phyloP scores from a whole-genome alignment of 1,140 invertebrate species.

The Callitettix versicolor region DNA sequence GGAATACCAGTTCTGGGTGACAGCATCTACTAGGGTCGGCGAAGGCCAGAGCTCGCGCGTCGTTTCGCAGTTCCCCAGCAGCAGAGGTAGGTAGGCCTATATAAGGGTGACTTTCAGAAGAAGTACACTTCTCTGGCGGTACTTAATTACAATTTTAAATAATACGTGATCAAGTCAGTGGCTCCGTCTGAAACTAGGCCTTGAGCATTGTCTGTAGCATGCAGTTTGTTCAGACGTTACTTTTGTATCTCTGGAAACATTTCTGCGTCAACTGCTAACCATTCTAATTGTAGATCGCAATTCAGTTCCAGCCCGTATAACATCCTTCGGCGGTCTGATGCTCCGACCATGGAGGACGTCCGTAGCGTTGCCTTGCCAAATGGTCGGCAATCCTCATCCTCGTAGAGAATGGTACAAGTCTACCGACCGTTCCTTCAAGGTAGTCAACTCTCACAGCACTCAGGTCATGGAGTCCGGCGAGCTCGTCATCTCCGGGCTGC shows the following conservation, averaged over 20 bases:
- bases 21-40: conserved; percentile 60
- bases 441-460: conserved; percentile 38
- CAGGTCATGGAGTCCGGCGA: conserved; percentile 50
- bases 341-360: conserved; percentile 53
- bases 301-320: conserved; percentile 55
- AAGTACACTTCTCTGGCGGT: too few species aligned
- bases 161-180: too few species aligned
- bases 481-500: conserved; percentile 48
- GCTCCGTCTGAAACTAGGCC: too few species aligned
- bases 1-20: conserved; percentile 73
- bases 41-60: conserved; percentile 62
- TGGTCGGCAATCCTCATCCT: conserved; percentile 48
- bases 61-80: conserved; percentile 46
- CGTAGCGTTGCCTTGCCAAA: conserved; percentile 47
- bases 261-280: too few species aligned
- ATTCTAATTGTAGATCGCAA: too few species aligned
- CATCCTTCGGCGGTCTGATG: conserved; percentile 53
- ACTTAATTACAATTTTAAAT: too few species aligned
- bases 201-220: too few species aligned
- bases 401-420: conserved; percentile 53
- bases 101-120: too few species aligned
- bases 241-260: too few species aligned
- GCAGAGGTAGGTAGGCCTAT: conserved; percentile 30
- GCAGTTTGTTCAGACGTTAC: too few species aligned
- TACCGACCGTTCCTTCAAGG: conserved; percentile 33